These are phyloP conservation scores for Sebastes itinus DNA, from an alignment of 2,797 vertebrate species.

Conservation along the genomic window DNA sequence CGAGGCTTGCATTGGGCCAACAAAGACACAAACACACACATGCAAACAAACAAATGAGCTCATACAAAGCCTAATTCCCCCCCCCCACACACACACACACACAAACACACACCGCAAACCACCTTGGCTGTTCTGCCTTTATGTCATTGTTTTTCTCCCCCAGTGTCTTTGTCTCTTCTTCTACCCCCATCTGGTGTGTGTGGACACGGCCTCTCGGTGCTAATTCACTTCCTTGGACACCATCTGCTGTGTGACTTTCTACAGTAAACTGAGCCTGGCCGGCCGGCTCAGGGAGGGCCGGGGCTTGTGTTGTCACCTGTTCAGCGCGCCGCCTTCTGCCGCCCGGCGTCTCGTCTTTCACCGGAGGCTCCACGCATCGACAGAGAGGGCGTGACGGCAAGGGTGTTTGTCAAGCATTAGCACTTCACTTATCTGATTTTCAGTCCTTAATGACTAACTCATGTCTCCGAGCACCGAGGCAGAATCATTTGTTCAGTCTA, in stretches of 20 bases:
- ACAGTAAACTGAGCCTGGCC: conserved; percentile 73
- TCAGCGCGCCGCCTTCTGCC: conserved; percentile 69
- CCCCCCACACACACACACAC: background rate
- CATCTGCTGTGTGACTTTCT: conserved; percentile 80
- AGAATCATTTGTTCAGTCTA: conserved; percentile 15
- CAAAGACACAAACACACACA: conserved; percentile 49
- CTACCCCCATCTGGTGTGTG: conserved; percentile 70
- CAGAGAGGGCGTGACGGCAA: conserved; percentile 34
- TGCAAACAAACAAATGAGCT: conserved; percentile 65
- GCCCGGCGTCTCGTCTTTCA: conserved; percentile 63
- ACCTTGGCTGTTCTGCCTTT: conserved; percentile 45
- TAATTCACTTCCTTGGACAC: conserved; percentile 80
- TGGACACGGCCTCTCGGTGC: conserved; percentile 61
- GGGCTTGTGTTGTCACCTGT: conserved; percentile 72
- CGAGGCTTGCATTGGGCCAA: conserved; percentile 19
- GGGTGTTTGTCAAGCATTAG: conserved; percentile 57
- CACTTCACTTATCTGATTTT: conserved; percentile 61
- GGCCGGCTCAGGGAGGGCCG: conserved; percentile 45
- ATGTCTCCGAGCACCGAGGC: background rate
- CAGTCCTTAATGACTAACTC: conserved; percentile 30
- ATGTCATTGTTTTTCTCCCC: conserved; percentile 63
- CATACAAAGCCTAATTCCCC: conserved; percentile 11
- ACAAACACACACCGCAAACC: too few species aligned
- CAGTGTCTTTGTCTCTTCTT: conserved; percentile 68
- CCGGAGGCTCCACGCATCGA: background rate